Percentiles rank a stretch among this genome's conserved stretches.
Conservation (phyloP, 2,113 vertebrate genomes). For the Oreochromis tanganicae region DNA sequence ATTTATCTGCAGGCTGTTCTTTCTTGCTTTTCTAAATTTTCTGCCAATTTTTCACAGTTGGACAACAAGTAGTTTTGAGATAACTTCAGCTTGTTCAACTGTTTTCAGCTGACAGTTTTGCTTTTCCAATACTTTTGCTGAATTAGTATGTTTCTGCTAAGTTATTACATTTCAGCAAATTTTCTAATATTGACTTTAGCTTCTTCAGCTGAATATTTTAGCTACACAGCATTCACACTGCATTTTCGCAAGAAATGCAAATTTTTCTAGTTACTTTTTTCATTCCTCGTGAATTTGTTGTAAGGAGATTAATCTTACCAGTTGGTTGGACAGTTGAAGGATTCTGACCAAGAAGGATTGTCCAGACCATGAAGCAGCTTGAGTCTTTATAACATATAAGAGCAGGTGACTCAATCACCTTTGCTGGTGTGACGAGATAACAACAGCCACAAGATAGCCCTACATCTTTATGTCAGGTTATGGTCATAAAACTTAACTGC, state of each 20-base stretch:
- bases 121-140: neutral
- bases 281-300: neutral
- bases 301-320: constrained; percentile 12
- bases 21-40: neutral
- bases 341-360: neutral
- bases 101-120: neutral
- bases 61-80: neutral
- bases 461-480: neutral
- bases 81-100: neutral
- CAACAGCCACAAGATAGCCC: neutral
- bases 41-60: neutral
- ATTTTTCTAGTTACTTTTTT: neutral
- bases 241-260: neutral
- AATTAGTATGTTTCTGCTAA: neutral
- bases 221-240: neutral
- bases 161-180: neutral
- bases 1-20: neutral
- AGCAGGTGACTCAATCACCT: neutral
- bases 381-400: neutral
- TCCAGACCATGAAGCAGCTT: neutral
- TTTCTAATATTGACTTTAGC: neutral
- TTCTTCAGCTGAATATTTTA: neutral
- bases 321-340: neutral
- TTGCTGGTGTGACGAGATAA: neutral
- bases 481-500: neutral